Evolutionary conservation across 2,888 invertebrate species (phyloP).

Genomic region (Volucella inflata): DNA sequence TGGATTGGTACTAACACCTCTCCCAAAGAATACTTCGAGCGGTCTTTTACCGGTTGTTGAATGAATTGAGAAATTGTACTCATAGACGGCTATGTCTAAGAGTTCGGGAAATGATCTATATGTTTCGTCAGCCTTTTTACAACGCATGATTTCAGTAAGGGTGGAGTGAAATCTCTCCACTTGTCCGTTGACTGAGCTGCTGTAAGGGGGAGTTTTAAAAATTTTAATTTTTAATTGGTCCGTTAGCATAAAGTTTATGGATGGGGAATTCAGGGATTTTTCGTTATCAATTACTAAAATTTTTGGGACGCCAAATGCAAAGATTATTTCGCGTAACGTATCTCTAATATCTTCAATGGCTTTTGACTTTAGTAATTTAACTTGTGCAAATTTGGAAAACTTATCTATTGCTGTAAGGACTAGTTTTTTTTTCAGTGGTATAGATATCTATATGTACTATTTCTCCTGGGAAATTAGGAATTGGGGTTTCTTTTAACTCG

Average conservation of each 20-base stretch:
- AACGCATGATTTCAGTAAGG: conserved; percentile 65
- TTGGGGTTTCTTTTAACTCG: no score
- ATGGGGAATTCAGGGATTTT: conserved; percentile 55
- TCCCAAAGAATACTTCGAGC: conserved; percentile 58
- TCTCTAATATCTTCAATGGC: conserved; percentile 54
- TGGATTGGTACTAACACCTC: conserved; percentile 36
- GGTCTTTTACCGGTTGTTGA: conserved; percentile 54
- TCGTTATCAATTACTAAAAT: conserved; percentile 56
- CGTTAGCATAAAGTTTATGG: conserved; percentile 57
- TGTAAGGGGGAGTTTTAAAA: conserved; percentile 61
- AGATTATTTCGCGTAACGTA: conserved; percentile 50
- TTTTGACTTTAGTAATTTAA: conserved; percentile 39
- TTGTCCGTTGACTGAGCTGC: conserved; percentile 24
- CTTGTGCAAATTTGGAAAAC: no score
- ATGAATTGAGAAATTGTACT: conserved; percentile 59
- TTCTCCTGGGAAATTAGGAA: no score
- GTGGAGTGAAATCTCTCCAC: conserved; percentile 68
- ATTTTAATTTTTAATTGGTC: conserved; percentile 29
- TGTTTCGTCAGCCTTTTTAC: conserved; percentile 22
- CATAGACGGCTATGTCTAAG: conserved; percentile 53
- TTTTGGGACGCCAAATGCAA: conserved; percentile 57
- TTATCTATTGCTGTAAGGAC: no score
- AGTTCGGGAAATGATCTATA: conserved; percentile 47
- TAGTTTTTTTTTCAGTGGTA: no score
- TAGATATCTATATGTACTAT: no score